phyloP scores from a whole-genome alignment of 1,140 invertebrate species.

The Drosophila miranda region DNA sequence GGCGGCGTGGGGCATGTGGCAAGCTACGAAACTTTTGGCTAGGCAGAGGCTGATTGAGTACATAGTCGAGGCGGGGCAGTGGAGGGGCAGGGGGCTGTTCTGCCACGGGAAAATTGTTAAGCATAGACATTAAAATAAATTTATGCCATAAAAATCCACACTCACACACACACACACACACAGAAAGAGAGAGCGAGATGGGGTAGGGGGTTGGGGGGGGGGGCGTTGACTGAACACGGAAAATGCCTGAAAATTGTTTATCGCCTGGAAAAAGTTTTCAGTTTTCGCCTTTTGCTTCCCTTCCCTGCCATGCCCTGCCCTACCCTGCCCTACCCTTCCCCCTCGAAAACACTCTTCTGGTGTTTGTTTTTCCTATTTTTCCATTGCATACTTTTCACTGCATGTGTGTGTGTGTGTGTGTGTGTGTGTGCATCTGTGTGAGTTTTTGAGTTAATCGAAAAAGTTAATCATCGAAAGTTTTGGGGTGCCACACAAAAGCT shows the following conservation, averaged over 20 bases:
- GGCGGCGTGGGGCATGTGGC: slow-evolving; percentile 19
- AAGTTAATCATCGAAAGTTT: slow-evolving; percentile 79
- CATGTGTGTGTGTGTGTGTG: slow-evolving; percentile 22
- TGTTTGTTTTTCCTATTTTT: slow-evolving; percentile 46
- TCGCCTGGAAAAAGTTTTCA: slow-evolving; percentile 69
- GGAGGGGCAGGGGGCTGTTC: slow-evolving; percentile 4
- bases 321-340: too few relatives aligned
- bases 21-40: slow-evolving; percentile 48
- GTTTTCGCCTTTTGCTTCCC: slow-evolving; percentile 34
- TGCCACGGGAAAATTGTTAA: slow-evolving; percentile 67
- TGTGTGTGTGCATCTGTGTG: slow-evolving; percentile 50
- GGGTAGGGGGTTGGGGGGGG: neutral
- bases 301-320: neutral
- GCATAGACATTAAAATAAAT: slow-evolving; percentile 80
- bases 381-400: slow-evolving; percentile 50
- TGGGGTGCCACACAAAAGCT: slow-evolving; percentile 37
- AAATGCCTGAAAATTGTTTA: slow-evolving; percentile 72
- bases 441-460: slow-evolving; percentile 76
- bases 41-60: slow-evolving; percentile 59
- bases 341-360: slow-evolving; percentile 11
- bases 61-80: slow-evolving; percentile 36
- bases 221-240: slow-evolving; percentile 7
- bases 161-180: slow-evolving; percentile 5
- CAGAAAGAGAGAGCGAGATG: neutral
- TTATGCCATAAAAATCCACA: slow-evolving; percentile 67